phyloP scores from a whole-genome alignment of 2,113 vertebrate species.

The Melanerpes formicivorus region DNA sequence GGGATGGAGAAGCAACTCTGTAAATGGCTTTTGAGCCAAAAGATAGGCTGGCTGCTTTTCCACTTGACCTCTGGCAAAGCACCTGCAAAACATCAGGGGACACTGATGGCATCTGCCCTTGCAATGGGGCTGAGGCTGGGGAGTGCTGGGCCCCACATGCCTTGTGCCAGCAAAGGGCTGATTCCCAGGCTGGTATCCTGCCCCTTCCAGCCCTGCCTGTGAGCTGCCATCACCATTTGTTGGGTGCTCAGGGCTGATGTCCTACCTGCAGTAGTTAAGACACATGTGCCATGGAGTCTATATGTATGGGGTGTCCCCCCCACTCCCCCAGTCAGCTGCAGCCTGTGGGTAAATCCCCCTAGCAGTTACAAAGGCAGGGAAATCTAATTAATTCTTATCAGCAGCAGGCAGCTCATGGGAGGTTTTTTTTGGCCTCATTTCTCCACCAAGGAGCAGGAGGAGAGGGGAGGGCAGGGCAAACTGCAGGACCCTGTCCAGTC shows the following conservation, averaged over 20 bases:
- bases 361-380: constrained; percentile 10
- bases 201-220: not conserved
- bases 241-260: not conserved
- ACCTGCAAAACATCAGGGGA: not conserved
- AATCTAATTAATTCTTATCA: constrained; percentile 58
- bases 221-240: not conserved
- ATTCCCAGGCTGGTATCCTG: not conserved
- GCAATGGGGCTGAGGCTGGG: not conserved
- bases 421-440: not conserved
- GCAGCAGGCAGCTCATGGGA: not conserved
- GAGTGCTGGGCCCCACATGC: fast-evolving
- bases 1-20: not conserved
- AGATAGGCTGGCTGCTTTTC: no score
- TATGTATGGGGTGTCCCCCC: not conserved
- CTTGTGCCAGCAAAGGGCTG: not conserved
- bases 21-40: not conserved
- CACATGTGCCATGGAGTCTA: fast-evolving
- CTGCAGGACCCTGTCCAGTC: not conserved
- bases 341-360: not conserved
- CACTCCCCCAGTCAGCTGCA: constrained; percentile 25
- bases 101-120: not conserved
- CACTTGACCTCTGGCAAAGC: not conserved
- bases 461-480: not conserved
- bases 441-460: not conserved
- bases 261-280: not conserved